Percentiles rank a stretch among this genome's conserved stretches.
phyloP scores from a whole-genome alignment of 2,797 vertebrate genomes.

The Amblyopsis hoosieri region DNA sequence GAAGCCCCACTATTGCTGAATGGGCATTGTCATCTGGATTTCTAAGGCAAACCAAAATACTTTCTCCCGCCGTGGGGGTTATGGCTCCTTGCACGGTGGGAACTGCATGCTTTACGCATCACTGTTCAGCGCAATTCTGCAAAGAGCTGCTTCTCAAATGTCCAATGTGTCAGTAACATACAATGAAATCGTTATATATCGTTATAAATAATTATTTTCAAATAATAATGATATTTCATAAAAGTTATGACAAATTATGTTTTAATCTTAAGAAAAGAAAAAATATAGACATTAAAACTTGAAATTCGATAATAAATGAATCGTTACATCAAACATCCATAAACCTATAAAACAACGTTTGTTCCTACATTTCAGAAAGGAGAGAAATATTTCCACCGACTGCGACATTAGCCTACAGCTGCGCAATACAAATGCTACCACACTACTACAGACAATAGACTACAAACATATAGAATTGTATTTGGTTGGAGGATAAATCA shows the following conservation, averaged over 20 bases:
- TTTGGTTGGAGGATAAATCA: too few relatives aligned
- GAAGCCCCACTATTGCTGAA: constrained; percentile 73
- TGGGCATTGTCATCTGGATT: constrained; percentile 81
- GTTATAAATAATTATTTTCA: constrained; percentile 7
- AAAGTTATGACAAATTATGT: constrained; percentile 56
- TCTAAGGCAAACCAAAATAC: constrained; percentile 78
- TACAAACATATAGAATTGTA: too few relatives aligned
- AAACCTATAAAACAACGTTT: constrained; percentile 55
- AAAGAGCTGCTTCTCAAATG: not conserved
- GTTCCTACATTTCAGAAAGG: constrained; percentile 46
- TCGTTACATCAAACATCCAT: constrained; percentile 54
- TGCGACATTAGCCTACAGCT: constrained; percentile 46
- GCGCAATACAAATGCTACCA: constrained; percentile 13
- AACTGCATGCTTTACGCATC: constrained; percentile 55
- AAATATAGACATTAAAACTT: constrained; percentile 57
- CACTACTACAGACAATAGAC: too few relatives aligned
- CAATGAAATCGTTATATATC: too few relatives aligned
- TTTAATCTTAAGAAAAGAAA: constrained; percentile 74
- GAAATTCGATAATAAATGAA: constrained; percentile 59
- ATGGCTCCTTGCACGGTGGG: constrained; percentile 53
- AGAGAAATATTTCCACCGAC: constrained; percentile 31
- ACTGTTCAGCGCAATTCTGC: not conserved
- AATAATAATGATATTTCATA: constrained; percentile 56
- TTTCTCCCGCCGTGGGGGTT: constrained; percentile 71
- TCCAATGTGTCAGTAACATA: too few relatives aligned